These are phyloP conservation scores for Melinopterus prodromus DNA, from an alignment of 2,888 invertebrate species.

Conservation along the genomic window DNA sequence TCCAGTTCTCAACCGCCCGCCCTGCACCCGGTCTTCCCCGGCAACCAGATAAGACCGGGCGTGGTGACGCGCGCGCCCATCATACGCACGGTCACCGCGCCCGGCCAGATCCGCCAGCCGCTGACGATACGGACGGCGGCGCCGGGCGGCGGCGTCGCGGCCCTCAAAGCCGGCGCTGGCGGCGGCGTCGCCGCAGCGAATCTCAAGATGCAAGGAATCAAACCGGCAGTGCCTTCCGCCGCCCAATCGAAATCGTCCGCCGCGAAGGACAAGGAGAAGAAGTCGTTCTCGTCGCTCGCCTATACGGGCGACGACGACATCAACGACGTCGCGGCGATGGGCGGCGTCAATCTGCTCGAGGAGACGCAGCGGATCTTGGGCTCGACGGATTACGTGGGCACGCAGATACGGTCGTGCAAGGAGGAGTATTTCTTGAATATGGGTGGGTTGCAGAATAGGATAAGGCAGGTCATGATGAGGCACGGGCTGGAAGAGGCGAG, in stretches of 20 bases:
- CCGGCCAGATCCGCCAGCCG: conserved; percentile 52
- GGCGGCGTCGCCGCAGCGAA: conserved; percentile 55
- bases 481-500: conserved; percentile 86
- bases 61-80: conserved; percentile 52
- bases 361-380: conserved; percentile 94
- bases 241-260: conserved; percentile 66
- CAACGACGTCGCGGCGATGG: conserved; percentile 99
- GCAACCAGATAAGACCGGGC: conserved; percentile 45
- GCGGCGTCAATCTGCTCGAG: conserved; percentile 96
- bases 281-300: conserved; percentile 67
- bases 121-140: conserved; percentile 54
- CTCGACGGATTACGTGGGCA: conserved; percentile 79
- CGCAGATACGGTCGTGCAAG: conserved; percentile 87
- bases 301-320: conserved; percentile 88
- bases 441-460: conserved; percentile 77
- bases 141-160: conserved; percentile 53
- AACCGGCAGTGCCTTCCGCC: conserved; percentile 66
- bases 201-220: conserved; percentile 60
- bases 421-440: conserved; percentile 89
- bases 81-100: conserved; percentile 45
- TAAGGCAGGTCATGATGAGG: conserved; percentile 77
- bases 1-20: conserved; percentile 60
- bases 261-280: conserved; percentile 82
- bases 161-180: conserved; percentile 48
- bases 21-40: conserved; percentile 58